Evolutionary conservation across 2,888 invertebrate genomes (phyloP), one percentile per base, ranked within the genome.

Genomic region (Stegophylla sp.): DNA sequence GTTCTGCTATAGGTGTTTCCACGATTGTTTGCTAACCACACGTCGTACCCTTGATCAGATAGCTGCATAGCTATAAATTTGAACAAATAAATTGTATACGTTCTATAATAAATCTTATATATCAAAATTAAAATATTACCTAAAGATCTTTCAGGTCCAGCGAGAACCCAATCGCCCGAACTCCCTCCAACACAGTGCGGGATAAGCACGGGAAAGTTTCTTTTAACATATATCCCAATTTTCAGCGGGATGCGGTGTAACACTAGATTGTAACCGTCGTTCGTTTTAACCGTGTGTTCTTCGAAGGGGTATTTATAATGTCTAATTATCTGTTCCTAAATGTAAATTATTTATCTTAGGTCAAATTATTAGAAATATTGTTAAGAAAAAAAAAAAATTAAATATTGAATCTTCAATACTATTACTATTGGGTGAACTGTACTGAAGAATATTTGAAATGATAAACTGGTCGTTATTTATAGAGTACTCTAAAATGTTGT

Each of bases 21-120:
- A 83, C 95, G 88, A 13, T 91, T 90, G 86, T 96, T 96, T 1
- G 93, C 94, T 84, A 96, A 84, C 95, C 95, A 96, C 0, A 92
- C 91, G 84, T 93, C 92, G 84, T 92, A 92, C 0, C 92, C 92
- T 3, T 88, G 87, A 83, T 92, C 90, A 0, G 91, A 89, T 2
- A 76, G 56, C 63, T 75, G 74, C 59, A 63, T 64, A 20, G 51
- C 74, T 75, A 51, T 9, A 56, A n/a, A n/a, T n/a, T n/a, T n/a
- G n/a, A n/a, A n/a, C n/a, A n/a, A n/a, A n/a, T n/a, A n/a, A n/a
- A n/a, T n/a, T n/a, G n/a, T n/a, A n/a, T n/a, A n/a, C n/a, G n/a
- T n/a, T n/a, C n/a, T n/a, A n/a, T n/a, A n/a, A n/a, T n/a, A n/a
- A n/a, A n/a, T n/a, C n/a, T n/a, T n/a, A n/a, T n/a, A n/a, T 2